Conservation (phyloP, 2,888 invertebrate genomes). For the Lasioglossum morio region DNA sequence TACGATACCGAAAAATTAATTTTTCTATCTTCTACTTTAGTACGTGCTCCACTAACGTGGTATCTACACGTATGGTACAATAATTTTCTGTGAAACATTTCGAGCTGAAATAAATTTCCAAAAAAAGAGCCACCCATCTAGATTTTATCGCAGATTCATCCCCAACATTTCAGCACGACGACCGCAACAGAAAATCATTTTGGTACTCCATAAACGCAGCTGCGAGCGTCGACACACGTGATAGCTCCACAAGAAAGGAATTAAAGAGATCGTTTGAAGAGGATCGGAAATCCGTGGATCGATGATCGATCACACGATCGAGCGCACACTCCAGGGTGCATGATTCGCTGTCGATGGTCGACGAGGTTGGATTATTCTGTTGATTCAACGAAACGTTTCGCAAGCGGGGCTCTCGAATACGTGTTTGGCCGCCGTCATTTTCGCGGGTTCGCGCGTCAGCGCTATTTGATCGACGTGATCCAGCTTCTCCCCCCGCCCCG, state of each 20-base stretch:
- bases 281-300: conserved; percentile 4
- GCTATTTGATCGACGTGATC: conserved; percentile 54
- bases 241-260: background rate
- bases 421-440: conserved; percentile 47
- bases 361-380: conserved; percentile 61
- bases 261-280: background rate
- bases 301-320: conserved; percentile 22
- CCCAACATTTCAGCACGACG: background rate
- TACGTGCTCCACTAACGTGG: too few species aligned
- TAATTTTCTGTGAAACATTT: too few species aligned
- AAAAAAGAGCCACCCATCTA: too few species aligned
- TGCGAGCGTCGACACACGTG: background rate
- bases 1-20: too few species aligned
- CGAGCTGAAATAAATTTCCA: too few species aligned
- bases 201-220: background rate
- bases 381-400: conserved; percentile 63
- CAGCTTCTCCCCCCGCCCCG: background rate
- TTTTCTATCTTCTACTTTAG: too few species aligned
- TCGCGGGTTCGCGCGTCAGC: conserved; percentile 44
- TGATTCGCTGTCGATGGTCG: conserved; percentile 37
- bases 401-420: conserved; percentile 21
- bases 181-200: background rate
- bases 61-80: too few species aligned
- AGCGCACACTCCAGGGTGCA: background rate
- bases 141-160: background rate